Evolutionary conservation across 1,140 invertebrate species (phyloP).

Genomic region (Aphis craccivora): DNA sequence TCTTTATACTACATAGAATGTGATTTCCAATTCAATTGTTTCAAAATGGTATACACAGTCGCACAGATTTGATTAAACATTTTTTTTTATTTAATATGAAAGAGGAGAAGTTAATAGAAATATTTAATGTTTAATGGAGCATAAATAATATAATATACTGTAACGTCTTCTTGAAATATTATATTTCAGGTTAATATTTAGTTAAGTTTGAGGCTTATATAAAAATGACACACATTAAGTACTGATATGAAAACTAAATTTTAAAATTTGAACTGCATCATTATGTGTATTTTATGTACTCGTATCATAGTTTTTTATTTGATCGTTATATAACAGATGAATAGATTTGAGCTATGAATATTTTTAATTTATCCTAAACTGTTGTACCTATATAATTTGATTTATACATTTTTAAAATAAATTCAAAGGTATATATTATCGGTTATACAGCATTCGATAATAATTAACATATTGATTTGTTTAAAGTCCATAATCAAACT

Average conservation of each 20-base stretch:
- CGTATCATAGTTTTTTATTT: no score
- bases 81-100: not conserved
- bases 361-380: not conserved
- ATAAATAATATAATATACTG: not conserved
- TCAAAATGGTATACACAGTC: not conserved
- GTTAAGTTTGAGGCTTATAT: not conserved
- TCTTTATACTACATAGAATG: not conserved
- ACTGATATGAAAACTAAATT: no score
- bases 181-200: not conserved
- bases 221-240: not conserved
- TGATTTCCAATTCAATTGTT: not conserved
- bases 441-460: no score
- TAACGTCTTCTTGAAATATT: not conserved
- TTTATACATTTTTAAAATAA: no score
- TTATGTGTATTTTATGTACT: no score
- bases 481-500: no score
- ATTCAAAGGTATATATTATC: not conserved
- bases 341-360: no score
- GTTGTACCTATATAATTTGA: not conserved
- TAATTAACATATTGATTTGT: no score
- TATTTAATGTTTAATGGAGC: not conserved
- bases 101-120: not conserved
- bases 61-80: not conserved
- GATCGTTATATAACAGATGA: no score
- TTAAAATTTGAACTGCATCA: no score